Evolutionary conservation across 1,140 invertebrate species (phyloP), one percentile per base, ranked within the genome.

Genomic region (Phthorimaea operculella): DNA sequence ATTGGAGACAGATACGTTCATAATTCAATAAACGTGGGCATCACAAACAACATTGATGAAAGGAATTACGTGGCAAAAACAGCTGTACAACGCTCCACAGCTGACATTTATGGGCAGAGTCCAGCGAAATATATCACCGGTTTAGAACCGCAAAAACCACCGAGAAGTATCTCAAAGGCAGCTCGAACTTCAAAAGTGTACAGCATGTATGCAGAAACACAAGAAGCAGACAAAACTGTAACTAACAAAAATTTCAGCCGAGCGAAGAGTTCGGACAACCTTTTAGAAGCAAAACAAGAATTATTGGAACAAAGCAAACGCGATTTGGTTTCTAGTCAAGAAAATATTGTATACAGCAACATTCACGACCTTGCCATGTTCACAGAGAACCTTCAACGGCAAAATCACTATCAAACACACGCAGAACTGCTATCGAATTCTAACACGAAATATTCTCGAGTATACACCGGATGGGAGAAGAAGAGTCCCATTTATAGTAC

Each of bases 51-150:
- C 51, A 73, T 76, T 33, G 82, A 83, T 53, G 82, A 85, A 33
- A 75, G 79, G 59, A 81, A 80, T 59, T 85, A 85, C 48, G 66
- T 80, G 7, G 76, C 78, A 0, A 83, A 83, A 66, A 60, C 70
- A 4, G 73, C 74, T 47, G 55, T 82, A 10, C 79, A 83, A 52
- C 70, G 79, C 9, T 70, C 76, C 0, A 80, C 75, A 10, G 77
- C 74, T 36, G 76, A 81, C 16, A 73, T 83, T 28, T 85, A 85
- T 52, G 76, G 66, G 8, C 79, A 83, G 54, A 79, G 79, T 58
- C 85, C 85, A 39, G 79, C 85, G 2, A 86, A 85, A 59, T 86
- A 85, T 54, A 79, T 86, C 4, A 86, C 84, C n/a, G 83, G 84
- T 6, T 64, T 83, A 47, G 84, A 86, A 59, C 84, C 84, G n/a